phyloP scores from a whole-genome alignment of 2,113 vertebrate genomes.

The Pimephales promelas region DNA sequence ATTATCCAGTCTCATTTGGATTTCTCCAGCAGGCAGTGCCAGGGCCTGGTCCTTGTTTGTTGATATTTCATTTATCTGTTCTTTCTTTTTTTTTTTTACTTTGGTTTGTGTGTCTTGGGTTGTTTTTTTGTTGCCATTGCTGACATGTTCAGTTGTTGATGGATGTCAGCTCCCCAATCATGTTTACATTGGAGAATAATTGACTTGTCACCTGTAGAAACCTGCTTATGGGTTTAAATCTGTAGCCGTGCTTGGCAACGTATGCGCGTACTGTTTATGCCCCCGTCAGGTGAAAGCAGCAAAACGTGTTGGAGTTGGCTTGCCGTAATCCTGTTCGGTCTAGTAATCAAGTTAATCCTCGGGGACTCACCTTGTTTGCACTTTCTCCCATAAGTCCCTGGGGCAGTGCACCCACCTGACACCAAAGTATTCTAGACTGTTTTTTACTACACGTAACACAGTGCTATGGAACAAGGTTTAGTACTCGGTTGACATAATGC shows the following conservation, averaged over 20 bases:
- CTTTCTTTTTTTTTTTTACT: constrained; percentile 60
- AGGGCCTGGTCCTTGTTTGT: constrained; percentile 61
- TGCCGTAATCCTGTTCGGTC: constrained; percentile 52
- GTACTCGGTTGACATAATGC: background rate
- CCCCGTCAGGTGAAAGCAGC: constrained; percentile 42
- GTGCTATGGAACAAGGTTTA: background rate
- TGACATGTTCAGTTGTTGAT: constrained; percentile 59
- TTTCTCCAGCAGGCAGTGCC: constrained; percentile 63
- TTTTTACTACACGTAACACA: background rate
- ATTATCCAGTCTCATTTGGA: constrained; percentile 74
- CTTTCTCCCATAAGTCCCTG: constrained; percentile 43
- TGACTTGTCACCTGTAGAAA: constrained; percentile 64
- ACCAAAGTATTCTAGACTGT: constrained; percentile 10
- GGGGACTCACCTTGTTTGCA: constrained; percentile 45
- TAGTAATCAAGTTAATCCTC: constrained; percentile 47
- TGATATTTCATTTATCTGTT: constrained; percentile 69
- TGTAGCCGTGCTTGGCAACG: constrained; percentile 14
- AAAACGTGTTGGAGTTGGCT: constrained; percentile 36
- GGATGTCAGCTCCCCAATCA: constrained; percentile 60
- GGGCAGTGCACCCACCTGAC: constrained; percentile 29
- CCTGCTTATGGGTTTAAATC: constrained; percentile 60
- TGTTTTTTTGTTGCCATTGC: constrained; percentile 50
- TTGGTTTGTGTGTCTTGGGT: constrained; percentile 56
- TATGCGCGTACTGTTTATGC: constrained; percentile 28
- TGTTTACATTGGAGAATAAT: constrained; percentile 67